A percentile compares a stretch with the other conserved stretches of the same genome.
phyloP scores from a whole-genome alignment of 2,797 vertebrate species.

The Mastacembelus armatus region DNA sequence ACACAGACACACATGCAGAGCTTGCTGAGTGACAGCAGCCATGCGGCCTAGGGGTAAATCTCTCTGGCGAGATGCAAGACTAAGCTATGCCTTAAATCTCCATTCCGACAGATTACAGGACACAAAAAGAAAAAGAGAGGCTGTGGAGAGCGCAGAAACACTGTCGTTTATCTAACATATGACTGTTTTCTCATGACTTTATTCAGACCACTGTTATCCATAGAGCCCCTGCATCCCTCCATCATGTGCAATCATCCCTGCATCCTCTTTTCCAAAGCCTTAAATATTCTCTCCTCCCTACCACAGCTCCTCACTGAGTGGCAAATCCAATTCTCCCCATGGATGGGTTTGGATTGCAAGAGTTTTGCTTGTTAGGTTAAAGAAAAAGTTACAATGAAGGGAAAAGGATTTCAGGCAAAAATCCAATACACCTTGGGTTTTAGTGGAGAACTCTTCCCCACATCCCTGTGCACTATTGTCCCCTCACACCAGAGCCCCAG shows the following conservation, averaged over 20 bases:
- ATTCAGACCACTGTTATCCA: conserved; percentile 35
- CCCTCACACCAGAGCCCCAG: conserved; percentile 9
- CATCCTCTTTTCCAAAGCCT: conserved; percentile 28
- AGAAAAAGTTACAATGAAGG: conserved; percentile 65
- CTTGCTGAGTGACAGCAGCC: conserved; percentile 62
- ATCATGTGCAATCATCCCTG: conserved; percentile 51
- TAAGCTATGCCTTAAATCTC: conserved; percentile 74
- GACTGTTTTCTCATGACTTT: conserved; percentile 60
- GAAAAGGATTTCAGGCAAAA: conserved; percentile 54
- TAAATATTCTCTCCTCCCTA: conserved; percentile 39
- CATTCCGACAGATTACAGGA: conserved; percentile 67
- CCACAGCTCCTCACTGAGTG: conserved; percentile 30
- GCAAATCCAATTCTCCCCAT: conserved; percentile 73
- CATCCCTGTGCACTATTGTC: not conserved
- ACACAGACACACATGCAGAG: conserved; percentile 9
- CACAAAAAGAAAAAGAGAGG: conserved; percentile 50
- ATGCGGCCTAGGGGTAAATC: conserved; percentile 59
- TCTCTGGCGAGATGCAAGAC: conserved; percentile 60
- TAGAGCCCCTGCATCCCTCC: conserved; percentile 33
- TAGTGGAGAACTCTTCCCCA: conserved; percentile 8
- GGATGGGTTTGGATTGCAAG: conserved; percentile 70
- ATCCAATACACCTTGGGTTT: conserved; percentile 47
- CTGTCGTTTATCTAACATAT: conserved; percentile 55
- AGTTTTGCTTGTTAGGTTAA: conserved; percentile 69
- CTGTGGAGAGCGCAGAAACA: conserved; percentile 13